Evolutionary conservation across 2,797 vertebrate genomes (phyloP).

Genomic region (Diceros bicornis): DNA sequence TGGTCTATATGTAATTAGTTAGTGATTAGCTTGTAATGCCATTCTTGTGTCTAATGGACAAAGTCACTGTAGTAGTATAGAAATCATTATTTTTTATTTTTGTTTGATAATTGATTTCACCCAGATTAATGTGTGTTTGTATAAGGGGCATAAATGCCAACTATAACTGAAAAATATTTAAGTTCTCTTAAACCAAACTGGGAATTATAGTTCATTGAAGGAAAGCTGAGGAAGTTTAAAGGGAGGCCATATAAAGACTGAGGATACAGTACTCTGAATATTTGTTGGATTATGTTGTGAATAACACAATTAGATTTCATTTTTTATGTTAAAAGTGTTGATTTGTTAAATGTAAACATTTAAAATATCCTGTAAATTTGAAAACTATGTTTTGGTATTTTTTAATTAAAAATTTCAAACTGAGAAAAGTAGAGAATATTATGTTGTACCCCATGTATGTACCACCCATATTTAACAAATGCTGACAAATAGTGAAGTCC

Average conservation of each 20-base stretch:
- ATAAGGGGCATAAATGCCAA: neutral
- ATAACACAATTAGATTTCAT: neutral
- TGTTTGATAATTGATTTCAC: slow-evolving; percentile 33
- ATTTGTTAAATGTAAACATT: neutral
- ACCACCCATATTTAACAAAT: neutral
- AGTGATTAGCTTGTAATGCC: neutral
- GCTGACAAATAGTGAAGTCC: neutral
- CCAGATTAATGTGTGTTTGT: neutral
- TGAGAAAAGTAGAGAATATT: neutral
- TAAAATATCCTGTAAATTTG: neutral
- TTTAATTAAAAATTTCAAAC: neutral
- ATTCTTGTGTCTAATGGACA: neutral
- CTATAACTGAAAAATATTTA: neutral
- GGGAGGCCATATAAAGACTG: neutral
- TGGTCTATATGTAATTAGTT: neutral
- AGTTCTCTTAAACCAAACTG: neutral
- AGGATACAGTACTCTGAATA: neutral
- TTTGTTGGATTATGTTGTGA: slow-evolving; percentile 12
- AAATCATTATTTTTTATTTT: slow-evolving; percentile 24
- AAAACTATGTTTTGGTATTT: neutral
- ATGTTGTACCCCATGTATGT: neutral
- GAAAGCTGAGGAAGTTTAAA: neutral
- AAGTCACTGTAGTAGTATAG: neutral
- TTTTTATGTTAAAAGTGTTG: neutral
- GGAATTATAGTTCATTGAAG: neutral